phyloP scores from a whole-genome alignment of 1,140 invertebrate genomes.

The Aradophagus sp. region DNA sequence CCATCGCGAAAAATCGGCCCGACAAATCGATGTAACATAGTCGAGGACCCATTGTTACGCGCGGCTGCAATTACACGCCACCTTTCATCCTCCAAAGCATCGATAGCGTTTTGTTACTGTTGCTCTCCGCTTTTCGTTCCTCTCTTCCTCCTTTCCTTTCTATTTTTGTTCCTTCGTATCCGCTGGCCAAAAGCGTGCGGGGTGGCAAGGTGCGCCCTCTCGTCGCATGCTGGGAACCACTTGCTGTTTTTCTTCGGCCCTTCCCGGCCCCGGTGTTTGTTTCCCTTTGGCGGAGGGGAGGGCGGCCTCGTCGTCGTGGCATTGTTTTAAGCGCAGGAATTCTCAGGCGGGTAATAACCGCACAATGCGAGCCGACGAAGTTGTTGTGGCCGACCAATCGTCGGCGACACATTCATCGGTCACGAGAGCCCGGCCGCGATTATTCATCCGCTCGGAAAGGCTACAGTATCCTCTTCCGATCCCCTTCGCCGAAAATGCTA shows the following conservation, averaged over 20 bases:
- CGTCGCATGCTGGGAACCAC: constrained; percentile 70
- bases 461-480: constrained; percentile 63
- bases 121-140: constrained; percentile 59
- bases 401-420: constrained; percentile 33
- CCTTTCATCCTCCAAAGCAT: constrained; percentile 59
- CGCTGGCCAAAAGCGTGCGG: constrained; percentile 47
- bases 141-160: no score
- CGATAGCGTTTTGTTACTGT: constrained; percentile 73
- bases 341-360: constrained; percentile 54
- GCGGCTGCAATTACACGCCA: constrained; percentile 70
- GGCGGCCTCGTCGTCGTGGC: constrained; percentile 36
- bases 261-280: constrained; percentile 35
- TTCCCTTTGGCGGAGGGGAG: neutral
- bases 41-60: constrained; percentile 66
- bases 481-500: constrained; percentile 60
- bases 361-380: constrained; percentile 45
- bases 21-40: constrained; percentile 74
- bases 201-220: constrained; percentile 54
- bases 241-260: constrained; percentile 62
- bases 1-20: constrained; percentile 61
- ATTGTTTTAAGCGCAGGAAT: constrained; percentile 69
- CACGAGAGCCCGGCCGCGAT: constrained; percentile 59
- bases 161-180: no score
- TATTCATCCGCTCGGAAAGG: constrained; percentile 71
- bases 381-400: constrained; percentile 50